Evolutionary conservation across 30 jellyfish, hydroid and myxozoan species (phyloP).

Genomic region (Hydractinia symbiolongicarpus): DNA sequence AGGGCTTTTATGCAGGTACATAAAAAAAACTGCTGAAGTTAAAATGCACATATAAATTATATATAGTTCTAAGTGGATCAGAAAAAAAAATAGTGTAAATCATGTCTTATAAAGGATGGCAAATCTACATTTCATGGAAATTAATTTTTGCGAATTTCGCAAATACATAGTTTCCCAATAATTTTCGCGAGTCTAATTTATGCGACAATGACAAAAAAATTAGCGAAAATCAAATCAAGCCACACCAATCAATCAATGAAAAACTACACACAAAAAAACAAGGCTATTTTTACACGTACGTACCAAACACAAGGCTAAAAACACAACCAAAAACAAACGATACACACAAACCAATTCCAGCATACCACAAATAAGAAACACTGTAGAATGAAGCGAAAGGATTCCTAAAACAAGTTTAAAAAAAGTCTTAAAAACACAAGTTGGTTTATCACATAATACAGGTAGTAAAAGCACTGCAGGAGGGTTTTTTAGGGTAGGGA

Average conservation of each 20-base stretch:
- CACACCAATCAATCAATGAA: neutral
- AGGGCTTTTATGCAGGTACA: too few species aligned
- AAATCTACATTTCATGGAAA: too few species aligned
- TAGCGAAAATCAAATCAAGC: neutral
- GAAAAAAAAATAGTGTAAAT: too few species aligned
- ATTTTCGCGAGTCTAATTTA: neutral
- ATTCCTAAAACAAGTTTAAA: slow-evolving; percentile 31
- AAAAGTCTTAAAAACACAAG: neutral
- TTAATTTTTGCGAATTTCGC: too few species aligned
- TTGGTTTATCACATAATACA: neutral
- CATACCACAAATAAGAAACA: slow-evolving; percentile 88
- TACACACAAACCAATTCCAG: slow-evolving; percentile 61
- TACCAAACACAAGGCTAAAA: slow-evolving; percentile 64
- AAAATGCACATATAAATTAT: too few species aligned
- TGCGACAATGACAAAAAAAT: neutral
- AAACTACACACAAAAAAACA: neutral
- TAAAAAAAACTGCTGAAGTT: too few species aligned
- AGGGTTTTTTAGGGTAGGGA: too few species aligned
- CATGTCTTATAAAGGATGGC: too few species aligned
- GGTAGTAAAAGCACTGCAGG: too few species aligned
- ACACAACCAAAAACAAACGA: slow-evolving; percentile 80
- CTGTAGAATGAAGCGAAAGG: slow-evolving; percentile 53
- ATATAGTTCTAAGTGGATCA: too few species aligned
- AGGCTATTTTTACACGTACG: neutral
- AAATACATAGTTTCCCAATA: too few species aligned